phyloP scores from a whole-genome alignment of 2,113 vertebrate genomes.

The Eurystomus gularis region DNA sequence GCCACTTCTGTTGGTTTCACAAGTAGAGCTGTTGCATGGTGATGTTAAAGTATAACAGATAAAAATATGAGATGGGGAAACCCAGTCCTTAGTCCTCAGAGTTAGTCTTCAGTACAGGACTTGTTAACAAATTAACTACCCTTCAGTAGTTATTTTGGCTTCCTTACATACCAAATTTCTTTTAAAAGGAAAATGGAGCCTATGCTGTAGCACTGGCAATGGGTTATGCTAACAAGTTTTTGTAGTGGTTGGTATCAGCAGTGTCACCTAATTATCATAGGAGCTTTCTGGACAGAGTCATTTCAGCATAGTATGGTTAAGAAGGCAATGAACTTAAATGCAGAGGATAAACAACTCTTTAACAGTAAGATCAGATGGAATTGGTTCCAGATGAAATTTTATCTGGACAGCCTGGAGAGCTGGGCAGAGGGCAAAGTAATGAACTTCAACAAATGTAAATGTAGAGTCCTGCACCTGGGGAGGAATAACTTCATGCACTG shows the following conservation, averaged over 20 bases:
- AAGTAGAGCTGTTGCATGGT: neutral
- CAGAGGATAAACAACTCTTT: neutral
- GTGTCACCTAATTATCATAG: neutral
- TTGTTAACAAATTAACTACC: neutral
- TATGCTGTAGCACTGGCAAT: neutral
- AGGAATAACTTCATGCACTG: neutral
- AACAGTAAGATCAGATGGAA: neutral
- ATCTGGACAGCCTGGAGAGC: neutral
- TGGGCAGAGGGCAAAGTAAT: neutral
- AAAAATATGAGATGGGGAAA: neutral
- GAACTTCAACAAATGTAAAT: neutral
- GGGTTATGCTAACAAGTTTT: neutral
- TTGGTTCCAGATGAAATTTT: neutral
- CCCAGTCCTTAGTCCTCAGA: neutral
- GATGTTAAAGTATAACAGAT: neutral
- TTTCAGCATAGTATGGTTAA: neutral
- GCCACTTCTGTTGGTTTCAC: neutral
- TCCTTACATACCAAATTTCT: neutral
- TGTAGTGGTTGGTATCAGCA: neutral
- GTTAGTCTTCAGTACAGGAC: accelerated
- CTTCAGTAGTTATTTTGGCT: neutral
- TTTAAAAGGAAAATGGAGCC: neutral
- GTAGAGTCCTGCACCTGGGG: neutral
- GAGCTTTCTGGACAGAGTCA: neutral
- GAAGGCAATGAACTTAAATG: neutral